phyloP scores from a whole-genome alignment of 2,113 vertebrate genomes.

The Peromyscus californicus region DNA sequence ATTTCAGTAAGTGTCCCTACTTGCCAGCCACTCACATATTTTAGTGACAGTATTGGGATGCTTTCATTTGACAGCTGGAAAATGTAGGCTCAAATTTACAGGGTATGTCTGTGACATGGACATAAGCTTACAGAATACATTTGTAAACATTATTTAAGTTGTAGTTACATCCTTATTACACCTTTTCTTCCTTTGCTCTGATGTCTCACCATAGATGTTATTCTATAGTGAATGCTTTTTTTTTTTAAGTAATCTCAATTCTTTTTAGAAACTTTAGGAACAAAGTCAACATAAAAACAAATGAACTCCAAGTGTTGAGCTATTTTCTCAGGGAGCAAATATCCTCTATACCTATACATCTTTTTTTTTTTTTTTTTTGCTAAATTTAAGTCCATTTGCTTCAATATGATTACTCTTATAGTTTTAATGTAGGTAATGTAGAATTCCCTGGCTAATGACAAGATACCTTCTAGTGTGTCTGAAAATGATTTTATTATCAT shows the following conservation, averaged over 20 bases:
- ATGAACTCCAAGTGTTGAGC: neutral
- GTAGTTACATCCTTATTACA: neutral
- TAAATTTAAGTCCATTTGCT: neutral
- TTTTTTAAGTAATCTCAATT: neutral
- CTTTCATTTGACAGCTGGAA: neutral
- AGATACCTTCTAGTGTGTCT: neutral
- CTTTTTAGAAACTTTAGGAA: neutral
- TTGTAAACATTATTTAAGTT: neutral
- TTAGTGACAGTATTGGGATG: neutral
- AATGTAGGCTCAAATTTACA: neutral
- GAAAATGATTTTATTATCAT: neutral
- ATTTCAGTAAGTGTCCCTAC: neutral
- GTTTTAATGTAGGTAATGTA: neutral
- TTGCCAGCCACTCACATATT: neutral
- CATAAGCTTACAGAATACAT: neutral
- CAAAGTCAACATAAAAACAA: neutral
- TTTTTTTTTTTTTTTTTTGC: neutral
- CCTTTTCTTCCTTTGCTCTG: neutral
- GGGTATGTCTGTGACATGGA: neutral
- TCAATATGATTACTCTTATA: neutral
- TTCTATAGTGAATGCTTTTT: neutral
- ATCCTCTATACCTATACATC: neutral
- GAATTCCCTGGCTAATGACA: neutral
- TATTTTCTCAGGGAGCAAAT: neutral
- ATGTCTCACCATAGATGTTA: neutral